Evolutionary conservation across 2,888 invertebrate genomes (phyloP).

Genomic region (Chrysolina haemoptera): DNA sequence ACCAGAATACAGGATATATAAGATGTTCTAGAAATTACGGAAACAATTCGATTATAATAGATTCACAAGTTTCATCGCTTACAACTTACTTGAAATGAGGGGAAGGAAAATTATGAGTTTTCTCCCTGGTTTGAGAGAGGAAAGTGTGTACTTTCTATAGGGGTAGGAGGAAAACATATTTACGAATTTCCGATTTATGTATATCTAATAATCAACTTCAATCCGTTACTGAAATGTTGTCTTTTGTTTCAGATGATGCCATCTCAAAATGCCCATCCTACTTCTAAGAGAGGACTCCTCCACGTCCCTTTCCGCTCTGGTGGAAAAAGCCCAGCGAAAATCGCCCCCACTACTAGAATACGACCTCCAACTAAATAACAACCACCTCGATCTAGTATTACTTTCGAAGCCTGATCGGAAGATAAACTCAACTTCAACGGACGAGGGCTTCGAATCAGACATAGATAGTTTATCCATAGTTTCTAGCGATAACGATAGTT

Average conservation of each 20-base stretch:
- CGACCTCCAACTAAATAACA: constrained; percentile 63
- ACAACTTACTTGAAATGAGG: too few relatives aligned
- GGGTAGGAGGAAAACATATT: too few relatives aligned
- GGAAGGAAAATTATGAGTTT: too few relatives aligned
- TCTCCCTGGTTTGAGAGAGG: too few relatives aligned
- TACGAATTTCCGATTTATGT: too few relatives aligned
- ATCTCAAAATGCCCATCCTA: constrained; percentile 65
- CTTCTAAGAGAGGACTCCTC: constrained; percentile 65
- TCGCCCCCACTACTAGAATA: constrained; percentile 62
- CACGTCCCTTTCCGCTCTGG: constrained; percentile 64
- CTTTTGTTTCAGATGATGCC: constrained; percentile 67
- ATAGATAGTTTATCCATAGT: constrained; percentile 68
- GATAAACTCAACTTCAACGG: constrained; percentile 54
- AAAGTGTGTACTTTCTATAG: too few relatives aligned
- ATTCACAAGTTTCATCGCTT: too few relatives aligned
- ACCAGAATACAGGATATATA: too few relatives aligned
- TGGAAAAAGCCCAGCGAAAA: constrained; percentile 63
- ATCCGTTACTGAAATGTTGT: not conserved
- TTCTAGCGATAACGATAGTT: constrained; percentile 67
- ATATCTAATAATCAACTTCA: not conserved
- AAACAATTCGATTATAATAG: too few relatives aligned
- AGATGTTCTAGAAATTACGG: too few relatives aligned
- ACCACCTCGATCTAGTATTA: constrained; percentile 61
- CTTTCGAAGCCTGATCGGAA: constrained; percentile 52
- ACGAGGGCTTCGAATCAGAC: constrained; percentile 72